Evolutionary conservation across 2,113 vertebrate genomes (phyloP).

Genomic region (Brachypodius melanocephalos): DNA sequence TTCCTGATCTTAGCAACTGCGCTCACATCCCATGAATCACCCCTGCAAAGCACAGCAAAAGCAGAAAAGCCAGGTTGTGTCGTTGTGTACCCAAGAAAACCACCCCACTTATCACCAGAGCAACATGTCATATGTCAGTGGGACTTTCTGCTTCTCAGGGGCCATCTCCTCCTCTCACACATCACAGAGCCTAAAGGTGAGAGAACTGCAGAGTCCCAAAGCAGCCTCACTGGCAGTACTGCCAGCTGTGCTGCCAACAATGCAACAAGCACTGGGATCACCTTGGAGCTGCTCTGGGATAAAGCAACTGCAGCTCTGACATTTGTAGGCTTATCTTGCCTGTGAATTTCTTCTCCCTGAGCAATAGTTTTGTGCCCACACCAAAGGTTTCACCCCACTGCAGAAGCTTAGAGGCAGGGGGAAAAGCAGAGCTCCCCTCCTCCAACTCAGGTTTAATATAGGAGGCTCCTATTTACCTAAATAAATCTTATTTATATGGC

Average conservation of each 20-base stretch:
- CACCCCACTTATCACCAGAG: background rate
- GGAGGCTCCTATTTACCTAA: background rate
- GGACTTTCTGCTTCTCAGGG: background rate
- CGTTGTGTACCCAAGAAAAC: background rate
- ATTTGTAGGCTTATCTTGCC: background rate
- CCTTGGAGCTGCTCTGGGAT: background rate
- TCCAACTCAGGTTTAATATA: background rate
- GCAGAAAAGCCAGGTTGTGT: background rate
- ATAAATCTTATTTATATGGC: background rate
- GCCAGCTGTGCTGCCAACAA: background rate
- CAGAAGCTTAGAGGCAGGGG: rapidly evolving
- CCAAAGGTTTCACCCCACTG: background rate
- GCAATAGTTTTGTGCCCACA: background rate
- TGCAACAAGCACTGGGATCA: background rate
- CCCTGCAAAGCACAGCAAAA: background rate
- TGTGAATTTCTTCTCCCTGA: rapidly evolving
- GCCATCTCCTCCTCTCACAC: background rate
- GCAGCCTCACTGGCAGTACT: background rate
- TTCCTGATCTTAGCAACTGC: background rate
- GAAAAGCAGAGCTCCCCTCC: background rate
- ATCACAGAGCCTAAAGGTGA: background rate
- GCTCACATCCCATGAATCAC: background rate
- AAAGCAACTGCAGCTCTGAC: background rate
- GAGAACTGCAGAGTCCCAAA: background rate
- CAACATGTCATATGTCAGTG: background rate